Base-by-base conservation (phyloP, 2,888 invertebrate genomes). In the Lepidocyrtoides sp. region DNA sequence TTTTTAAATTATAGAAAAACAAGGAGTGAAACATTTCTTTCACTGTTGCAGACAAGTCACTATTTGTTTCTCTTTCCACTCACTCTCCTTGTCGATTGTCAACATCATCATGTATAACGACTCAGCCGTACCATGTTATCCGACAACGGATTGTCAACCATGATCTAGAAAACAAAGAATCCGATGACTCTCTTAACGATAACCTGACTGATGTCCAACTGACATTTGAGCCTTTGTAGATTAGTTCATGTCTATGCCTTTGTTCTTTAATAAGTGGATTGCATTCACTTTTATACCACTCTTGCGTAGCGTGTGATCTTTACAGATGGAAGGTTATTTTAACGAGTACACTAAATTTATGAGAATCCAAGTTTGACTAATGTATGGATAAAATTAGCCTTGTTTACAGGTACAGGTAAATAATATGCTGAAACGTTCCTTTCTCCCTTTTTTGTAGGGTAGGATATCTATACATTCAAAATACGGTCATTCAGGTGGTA, bases 121-220 rank as follows among this genome's bases (percentile, higher is more conserved):
- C 83, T 48, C 23, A 66, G n/a, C 29, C 29, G 17, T 26, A 60
- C 63, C 36, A 2, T 29, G 14, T 26, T 63, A 48, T 83, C 29
- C 63, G 23, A 83, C 75, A 44, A 36, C 32, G 66, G 10, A 60
- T 36, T 66, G 66, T 83, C 83, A 66, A 83, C 57, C 60, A 44
- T 83, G 83, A 83, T 83, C 83, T 83, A 83, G 48, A 66, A 66
- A 83, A 66, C 66, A 1, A 17, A 48, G 66, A 83, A 66, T 26
- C 48, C 29, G 48, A 82, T 48, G 66, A 66, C 48, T 36, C n/a
- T 0, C 48, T 57, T 63, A 44, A 60, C 44, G 66, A 83, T 63
- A 63, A 60, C 41, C 82, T 82, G 83, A 66, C 14, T 57, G 29
- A 83, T 83, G 83, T 26, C 57, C 82, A 51, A 17, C 7, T 60